Percentiles rank a stretch among this genome's conserved stretches.
phyloP scores from a whole-genome alignment of 2,797 vertebrate genomes.

The Hoplostethus atlanticus region DNA sequence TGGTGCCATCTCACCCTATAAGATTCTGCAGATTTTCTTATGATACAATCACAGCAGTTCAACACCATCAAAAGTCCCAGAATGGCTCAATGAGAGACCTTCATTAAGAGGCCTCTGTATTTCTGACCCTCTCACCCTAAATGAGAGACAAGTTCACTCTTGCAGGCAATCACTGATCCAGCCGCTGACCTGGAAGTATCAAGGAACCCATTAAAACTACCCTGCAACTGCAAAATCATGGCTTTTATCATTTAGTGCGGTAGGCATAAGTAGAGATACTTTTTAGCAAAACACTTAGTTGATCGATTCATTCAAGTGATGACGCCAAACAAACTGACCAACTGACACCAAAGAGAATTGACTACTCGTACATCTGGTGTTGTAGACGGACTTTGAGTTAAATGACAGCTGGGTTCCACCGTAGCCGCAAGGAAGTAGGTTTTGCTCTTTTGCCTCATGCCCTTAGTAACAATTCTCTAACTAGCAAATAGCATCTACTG shows the following conservation, averaged over 20 bases:
- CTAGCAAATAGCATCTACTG: constrained; percentile 45
- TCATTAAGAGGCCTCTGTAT: too few relatives aligned
- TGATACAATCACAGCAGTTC: too few relatives aligned
- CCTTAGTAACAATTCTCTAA: constrained; percentile 59
- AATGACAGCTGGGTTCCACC: constrained; percentile 34
- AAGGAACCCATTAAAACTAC: not conserved
- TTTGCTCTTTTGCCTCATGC: constrained; percentile 42
- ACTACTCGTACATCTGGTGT: not conserved
- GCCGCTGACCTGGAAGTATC: too few relatives aligned
- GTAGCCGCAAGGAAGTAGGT: constrained; percentile 48
- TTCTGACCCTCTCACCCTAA: too few relatives aligned
- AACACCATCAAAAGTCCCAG: too few relatives aligned
- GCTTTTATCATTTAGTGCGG: not conserved
- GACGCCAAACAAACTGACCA: too few relatives aligned
- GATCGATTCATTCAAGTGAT: not conserved
- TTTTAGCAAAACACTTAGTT: not conserved
- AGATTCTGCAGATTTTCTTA: too few relatives aligned
- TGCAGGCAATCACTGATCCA: too few relatives aligned
- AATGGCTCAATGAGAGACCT: too few relatives aligned
- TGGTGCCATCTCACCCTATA: too few relatives aligned
- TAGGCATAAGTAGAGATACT: too few relatives aligned
- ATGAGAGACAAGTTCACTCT: too few relatives aligned
- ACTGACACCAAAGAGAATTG: not conserved
- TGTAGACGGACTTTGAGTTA: constrained; percentile 47
- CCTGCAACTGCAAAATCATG: not conserved